Conservation (phyloP, 2,113 vertebrate species). For the Pleuronectes platessa region DNA sequence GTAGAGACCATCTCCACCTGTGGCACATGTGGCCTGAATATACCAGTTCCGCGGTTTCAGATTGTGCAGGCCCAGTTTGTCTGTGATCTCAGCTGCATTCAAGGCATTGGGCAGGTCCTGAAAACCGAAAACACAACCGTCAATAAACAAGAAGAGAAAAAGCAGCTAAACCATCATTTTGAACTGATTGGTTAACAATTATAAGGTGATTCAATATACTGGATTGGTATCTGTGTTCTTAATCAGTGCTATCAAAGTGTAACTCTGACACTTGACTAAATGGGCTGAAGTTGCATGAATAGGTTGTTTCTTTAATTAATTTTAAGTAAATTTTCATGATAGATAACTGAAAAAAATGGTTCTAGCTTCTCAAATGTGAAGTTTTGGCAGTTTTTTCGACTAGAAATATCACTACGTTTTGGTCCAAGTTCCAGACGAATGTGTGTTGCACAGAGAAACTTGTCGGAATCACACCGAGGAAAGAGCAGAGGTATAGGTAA, state of each 20-base stretch:
- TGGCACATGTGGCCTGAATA: conserved; percentile 88
- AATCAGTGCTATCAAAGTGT: background rate
- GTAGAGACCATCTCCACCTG: conserved; percentile 86
- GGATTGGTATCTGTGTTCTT: too few species aligned
- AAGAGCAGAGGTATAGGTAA: too few species aligned
- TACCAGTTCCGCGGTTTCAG: conserved; percentile 83
- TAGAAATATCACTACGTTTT: too few species aligned
- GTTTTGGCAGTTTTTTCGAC: too few species aligned
- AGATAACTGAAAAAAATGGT: too few species aligned
- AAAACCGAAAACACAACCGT: background rate
- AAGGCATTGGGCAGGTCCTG: conserved; percentile 88
- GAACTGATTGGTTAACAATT: background rate
- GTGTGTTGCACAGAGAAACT: too few species aligned
- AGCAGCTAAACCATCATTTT: background rate
- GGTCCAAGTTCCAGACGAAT: too few species aligned
- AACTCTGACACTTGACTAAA: background rate
- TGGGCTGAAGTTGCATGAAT: too few species aligned
- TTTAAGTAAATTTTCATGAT: too few species aligned
- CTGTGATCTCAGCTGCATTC: conserved; percentile 87
- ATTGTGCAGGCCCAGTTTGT: conserved; percentile 83
- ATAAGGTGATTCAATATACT: too few species aligned
- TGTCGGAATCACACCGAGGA: too few species aligned
- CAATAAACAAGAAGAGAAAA: background rate
- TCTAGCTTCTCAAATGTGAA: too few species aligned
- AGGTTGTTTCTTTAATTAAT: background rate